phyloP scores from a whole-genome alignment of 2,797 vertebrate species.

The Brachymystax lenok region DNA sequence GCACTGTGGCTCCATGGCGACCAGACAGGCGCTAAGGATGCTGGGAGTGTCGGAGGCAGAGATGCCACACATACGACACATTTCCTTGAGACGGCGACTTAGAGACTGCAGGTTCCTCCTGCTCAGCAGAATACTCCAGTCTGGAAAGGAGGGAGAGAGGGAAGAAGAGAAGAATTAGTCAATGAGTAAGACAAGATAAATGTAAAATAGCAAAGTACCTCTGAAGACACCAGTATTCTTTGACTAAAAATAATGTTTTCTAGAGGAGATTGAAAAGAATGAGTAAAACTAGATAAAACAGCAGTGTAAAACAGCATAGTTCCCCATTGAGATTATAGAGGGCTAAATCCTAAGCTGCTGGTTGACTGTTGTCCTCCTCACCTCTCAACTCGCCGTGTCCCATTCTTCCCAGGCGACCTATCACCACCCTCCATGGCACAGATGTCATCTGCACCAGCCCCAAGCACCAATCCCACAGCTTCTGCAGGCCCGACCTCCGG shows the following conservation, averaged over 20 bases:
- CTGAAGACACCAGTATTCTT: too few species aligned
- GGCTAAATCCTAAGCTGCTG: too few species aligned
- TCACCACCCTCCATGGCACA: constrained; percentile 97
- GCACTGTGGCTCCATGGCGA: constrained; percentile 98
- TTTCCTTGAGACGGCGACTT: constrained; percentile 95
- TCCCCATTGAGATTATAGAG: too few species aligned
- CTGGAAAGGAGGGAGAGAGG: constrained; percentile 48
- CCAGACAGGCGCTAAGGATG: constrained; percentile 97
- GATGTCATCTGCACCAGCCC: constrained; percentile 98
- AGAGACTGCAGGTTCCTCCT: constrained; percentile 94
- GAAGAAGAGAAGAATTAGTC: not conserved
- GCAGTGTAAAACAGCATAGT: not conserved
- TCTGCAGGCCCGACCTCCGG: constrained; percentile 92
- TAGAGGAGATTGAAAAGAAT: too few species aligned
- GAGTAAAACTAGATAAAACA: too few species aligned
- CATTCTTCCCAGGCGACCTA: constrained; percentile 95
- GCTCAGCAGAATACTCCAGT: constrained; percentile 98
- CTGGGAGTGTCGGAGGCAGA: constrained; percentile 96
- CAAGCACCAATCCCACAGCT: constrained; percentile 98
- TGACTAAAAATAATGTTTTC: too few species aligned
- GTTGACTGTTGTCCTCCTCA: constrained; percentile 49
- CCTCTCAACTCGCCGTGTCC: constrained; percentile 98
- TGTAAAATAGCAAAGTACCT: constrained; percentile 1
- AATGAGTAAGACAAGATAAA: not conserved
- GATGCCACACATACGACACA: constrained; percentile 96